Evolutionary conservation across 2,113 vertebrate genomes (phyloP), one percentile per base, ranked within the genome.

Genomic region (Esox niger): DNA sequence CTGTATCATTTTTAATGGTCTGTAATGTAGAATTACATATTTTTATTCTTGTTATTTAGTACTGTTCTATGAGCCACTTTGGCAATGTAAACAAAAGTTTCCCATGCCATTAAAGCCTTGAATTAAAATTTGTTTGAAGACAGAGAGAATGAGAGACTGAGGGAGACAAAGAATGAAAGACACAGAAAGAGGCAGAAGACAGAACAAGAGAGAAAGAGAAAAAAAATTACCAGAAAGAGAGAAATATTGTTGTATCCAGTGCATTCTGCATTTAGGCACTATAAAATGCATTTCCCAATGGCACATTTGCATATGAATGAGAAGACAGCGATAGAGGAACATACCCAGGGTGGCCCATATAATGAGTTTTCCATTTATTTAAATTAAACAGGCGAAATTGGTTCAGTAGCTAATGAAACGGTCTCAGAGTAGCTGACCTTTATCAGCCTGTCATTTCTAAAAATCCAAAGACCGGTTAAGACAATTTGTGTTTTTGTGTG

Each of bases 361-460:
- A 81, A 84, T 72, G 73, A 82, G 64, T 78, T 82, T 79, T 78
- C 78, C 77, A 84, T 81, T 77, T 79, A 81, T 84, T 82, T 72
- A 77, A 82, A 82, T 85, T 66, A 79, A 81, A 82, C 68, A 63
- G 76, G 65, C 66, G 58, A 82, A 78, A 79, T 80, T 65, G 80
- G 74, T 79, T 82, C 68, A 78, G 59, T 60, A 66, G 78, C 76
- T 86, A 82, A 84, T 86, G 73, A 81, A 85, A 82, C 62, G 32
- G 66, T 79, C 66, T 62, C 72, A 38, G 70, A 68, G 61, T 21
- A 33, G 79, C 54, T 79, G 80, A 82, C 80, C 80, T 81, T 82
- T 82, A 78, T 79, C 73, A 38, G 56, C 64, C 64, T 46, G 66
- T 60, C 38, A 76, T 56, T 56, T 57, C 55, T 68, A 54, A 66